These are phyloP conservation scores for Drosophila santomea DNA, from an alignment of 1,140 invertebrate species.

Conservation along the genomic window DNA sequence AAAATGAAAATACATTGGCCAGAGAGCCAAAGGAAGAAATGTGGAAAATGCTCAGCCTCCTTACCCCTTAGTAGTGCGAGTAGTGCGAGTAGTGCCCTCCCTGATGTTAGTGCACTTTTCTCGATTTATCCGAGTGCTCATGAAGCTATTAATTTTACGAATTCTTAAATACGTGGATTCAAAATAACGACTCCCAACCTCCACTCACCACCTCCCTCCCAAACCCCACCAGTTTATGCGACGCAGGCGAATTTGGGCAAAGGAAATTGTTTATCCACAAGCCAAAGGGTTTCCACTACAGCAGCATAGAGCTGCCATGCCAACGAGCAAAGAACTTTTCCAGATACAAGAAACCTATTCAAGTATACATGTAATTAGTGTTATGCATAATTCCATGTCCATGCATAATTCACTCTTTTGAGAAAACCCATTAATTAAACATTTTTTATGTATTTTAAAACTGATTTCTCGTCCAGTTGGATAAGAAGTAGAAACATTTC, in stretches of 20 bases:
- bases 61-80: background rate
- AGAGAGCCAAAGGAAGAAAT: conserved; percentile 14
- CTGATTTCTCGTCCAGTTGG: too few species aligned
- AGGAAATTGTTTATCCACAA: background rate
- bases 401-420: background rate
- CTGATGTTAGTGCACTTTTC: conserved; percentile 2
- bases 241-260: background rate
- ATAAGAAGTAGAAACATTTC: too few species aligned
- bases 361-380: too few species aligned
- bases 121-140: background rate
- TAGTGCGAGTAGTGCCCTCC: too few species aligned
- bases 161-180: background rate
- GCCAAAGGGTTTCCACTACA: background rate
- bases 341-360: too few species aligned
- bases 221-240: background rate
- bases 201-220: too few species aligned
- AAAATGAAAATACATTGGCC: conserved; percentile 60
- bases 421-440: too few species aligned
- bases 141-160: conserved; percentile 10
- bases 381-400: background rate
- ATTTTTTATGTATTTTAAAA: too few species aligned
- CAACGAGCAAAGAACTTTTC: too few species aligned
- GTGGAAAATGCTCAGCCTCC: conserved; percentile 1
- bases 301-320: too few species aligned
- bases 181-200: background rate